Evolutionary conservation across 2,113 vertebrate species (phyloP).

Genomic region (Paralichthys olivaceus): DNA sequence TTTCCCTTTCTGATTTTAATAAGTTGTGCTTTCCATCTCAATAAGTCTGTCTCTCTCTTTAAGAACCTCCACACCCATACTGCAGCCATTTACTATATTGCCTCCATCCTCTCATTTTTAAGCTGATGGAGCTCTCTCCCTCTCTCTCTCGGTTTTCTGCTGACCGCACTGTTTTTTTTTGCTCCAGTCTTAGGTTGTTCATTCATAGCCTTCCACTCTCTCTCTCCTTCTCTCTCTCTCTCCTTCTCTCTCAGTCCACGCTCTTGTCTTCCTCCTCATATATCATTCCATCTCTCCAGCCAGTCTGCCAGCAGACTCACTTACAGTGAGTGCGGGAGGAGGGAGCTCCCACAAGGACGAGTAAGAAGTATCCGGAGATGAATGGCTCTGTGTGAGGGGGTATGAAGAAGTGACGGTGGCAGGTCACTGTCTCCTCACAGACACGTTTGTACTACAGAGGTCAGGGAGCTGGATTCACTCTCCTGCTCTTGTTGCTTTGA

Average conservation of each 20-base stretch:
- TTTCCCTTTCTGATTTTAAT: conserved; percentile 10
- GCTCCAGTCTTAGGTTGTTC: conserved; percentile 57
- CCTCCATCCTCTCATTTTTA: conserved; percentile 41
- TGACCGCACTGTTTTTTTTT: conserved; percentile 71
- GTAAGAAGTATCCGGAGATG: conserved; percentile 43
- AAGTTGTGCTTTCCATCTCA: conserved; percentile 14
- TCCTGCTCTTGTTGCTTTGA: not conserved
- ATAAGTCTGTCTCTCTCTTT: not conserved
- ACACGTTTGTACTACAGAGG: conserved; percentile 11
- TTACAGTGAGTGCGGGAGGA: conserved; percentile 34
- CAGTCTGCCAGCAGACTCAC: conserved; percentile 58
- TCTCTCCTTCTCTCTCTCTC: conserved; percentile 23
- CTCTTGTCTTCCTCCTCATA: conserved; percentile 47
- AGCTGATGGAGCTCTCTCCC: conserved; percentile 63
- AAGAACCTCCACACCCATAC: conserved; percentile 39
- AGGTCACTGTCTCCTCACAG: conserved; percentile 33
- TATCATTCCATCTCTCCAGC: conserved; percentile 61
- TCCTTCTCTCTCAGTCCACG: not conserved
- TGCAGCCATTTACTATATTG: conserved; percentile 67
- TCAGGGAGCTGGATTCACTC: conserved; percentile 7
- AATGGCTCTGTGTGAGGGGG: conserved; percentile 15
- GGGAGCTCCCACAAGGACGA: conserved; percentile 54
- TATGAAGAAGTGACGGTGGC: conserved; percentile 24
- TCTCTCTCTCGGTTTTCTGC: conserved; percentile 59
- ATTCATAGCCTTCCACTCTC: conserved; percentile 53